Evolutionary conservation across 2,113 vertebrate genomes (phyloP).

Genomic region (Vulpes ferrilata): DNA sequence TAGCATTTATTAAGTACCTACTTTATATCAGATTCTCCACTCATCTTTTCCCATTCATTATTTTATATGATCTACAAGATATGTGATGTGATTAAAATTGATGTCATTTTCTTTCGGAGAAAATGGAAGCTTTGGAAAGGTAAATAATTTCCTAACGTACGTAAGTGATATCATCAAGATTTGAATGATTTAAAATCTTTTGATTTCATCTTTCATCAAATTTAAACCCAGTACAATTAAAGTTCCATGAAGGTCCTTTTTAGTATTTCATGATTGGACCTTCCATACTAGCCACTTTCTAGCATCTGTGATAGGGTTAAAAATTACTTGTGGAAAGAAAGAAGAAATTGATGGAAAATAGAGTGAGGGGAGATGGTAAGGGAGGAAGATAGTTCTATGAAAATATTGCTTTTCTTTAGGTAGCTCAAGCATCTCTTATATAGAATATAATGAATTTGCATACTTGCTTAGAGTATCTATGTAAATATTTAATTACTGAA

Average conservation of each 20-base stretch:
- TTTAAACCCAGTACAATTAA: neutral
- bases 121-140: neutral
- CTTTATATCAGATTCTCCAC: neutral
- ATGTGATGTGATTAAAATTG: neutral
- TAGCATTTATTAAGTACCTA: neutral
- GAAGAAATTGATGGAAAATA: neutral
- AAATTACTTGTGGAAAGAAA: neutral
- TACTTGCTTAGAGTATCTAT: neutral
- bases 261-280: neutral
- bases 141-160: neutral
- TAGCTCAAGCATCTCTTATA: neutral
- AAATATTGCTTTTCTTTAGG: neutral
- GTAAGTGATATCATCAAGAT: neutral
- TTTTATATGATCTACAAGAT: neutral
- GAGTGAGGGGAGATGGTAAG: neutral
- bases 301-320: neutral
- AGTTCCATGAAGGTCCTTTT: neutral
- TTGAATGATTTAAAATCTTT: neutral
- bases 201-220: neutral
- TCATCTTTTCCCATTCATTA: neutral
- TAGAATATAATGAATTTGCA: neutral
- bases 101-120: neutral
- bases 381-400: neutral
- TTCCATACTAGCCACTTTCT: neutral
- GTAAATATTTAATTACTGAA: neutral